Evolutionary conservation across 2,888 invertebrate species (phyloP).

Genomic region (Lacanobia oleracea): DNA sequence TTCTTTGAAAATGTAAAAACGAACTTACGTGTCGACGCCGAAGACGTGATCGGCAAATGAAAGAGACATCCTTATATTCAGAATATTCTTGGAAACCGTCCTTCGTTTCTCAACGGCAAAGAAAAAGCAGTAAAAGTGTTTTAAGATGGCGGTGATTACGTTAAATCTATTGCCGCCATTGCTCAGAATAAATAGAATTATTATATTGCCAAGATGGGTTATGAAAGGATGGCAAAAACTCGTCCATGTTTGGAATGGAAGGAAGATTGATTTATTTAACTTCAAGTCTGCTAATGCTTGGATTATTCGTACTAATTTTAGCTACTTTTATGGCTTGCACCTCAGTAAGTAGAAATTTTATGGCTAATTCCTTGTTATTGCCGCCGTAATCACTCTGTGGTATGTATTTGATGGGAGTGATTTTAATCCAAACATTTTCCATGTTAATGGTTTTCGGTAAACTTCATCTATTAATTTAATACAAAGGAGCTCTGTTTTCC

Average conservation of each 20-base stretch:
- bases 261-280: slow-evolving; percentile 53
- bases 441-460: slow-evolving; percentile 30
- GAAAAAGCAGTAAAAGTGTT: slow-evolving; percentile 72
- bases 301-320: slow-evolving; percentile 53
- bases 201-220: slow-evolving; percentile 58
- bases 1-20: slow-evolving; percentile 66
- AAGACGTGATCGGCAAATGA: slow-evolving; percentile 74
- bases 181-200: slow-evolving; percentile 61
- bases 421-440: slow-evolving; percentile 26
- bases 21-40: slow-evolving; percentile 64
- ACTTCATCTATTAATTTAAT: slow-evolving; percentile 9
- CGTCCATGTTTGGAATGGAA: slow-evolving; percentile 25
- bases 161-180: slow-evolving; percentile 62
- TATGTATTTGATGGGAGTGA: slow-evolving; percentile 13
- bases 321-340: slow-evolving; percentile 38
- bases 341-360: slow-evolving; percentile 55
- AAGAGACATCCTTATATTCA: slow-evolving; percentile 71
- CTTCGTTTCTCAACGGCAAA: slow-evolving; percentile 61
- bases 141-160: slow-evolving; percentile 68
- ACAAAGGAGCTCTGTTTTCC: slow-evolving; percentile 10
- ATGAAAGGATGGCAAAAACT: slow-evolving; percentile 55
- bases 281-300: slow-evolving; percentile 23
- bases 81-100: slow-evolving; percentile 66
- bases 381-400: slow-evolving; percentile 28
- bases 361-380: slow-evolving; percentile 67